These are phyloP conservation scores for Metopia argyrocephala DNA, from an alignment of 2,888 invertebrate genomes.

Conservation along the genomic window DNA sequence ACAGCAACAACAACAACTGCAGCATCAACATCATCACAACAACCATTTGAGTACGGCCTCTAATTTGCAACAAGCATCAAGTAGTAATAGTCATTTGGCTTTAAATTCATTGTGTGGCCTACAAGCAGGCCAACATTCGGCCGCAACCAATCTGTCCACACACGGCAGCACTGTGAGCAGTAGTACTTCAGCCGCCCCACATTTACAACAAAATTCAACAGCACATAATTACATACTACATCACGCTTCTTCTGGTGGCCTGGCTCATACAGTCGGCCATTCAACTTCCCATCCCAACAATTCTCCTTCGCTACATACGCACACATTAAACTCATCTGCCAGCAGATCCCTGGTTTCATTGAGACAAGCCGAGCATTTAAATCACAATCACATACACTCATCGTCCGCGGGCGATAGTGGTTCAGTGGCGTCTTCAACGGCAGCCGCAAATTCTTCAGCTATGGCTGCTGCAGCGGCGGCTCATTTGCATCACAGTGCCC, in stretches of 20 bases:
- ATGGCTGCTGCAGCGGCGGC: constrained; percentile 75
- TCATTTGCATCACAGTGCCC: constrained; percentile 76
- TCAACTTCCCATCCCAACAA: constrained; percentile 49
- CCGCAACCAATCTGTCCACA: constrained; percentile 59
- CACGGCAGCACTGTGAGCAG: constrained; percentile 66
- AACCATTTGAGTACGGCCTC: constrained; percentile 65
- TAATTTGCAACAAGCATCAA: constrained; percentile 33
- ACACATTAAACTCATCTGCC: constrained; percentile 29
- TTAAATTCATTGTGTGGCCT: constrained; percentile 73
- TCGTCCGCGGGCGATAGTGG: constrained; percentile 44
- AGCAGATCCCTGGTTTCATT: constrained; percentile 43
- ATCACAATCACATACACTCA: constrained; percentile 56
- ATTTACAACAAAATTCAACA: constrained; percentile 48
- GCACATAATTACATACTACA: constrained; percentile 58
- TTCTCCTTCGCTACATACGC: constrained; percentile 50
- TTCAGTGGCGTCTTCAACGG: constrained; percentile 54
- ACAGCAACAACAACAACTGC: constrained; percentile 66
- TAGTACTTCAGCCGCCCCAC: constrained; percentile 62
- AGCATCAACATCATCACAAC: constrained; percentile 63
- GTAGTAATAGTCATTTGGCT: constrained; percentile 72
- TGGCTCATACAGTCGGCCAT: constrained; percentile 43
- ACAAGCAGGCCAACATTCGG: constrained; percentile 65
- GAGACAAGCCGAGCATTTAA: constrained; percentile 54
- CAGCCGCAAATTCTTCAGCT: constrained; percentile 72
- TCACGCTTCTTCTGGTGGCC: constrained; percentile 32